Percentiles rank a stretch among this genome's conserved stretches.
These are phyloP conservation scores for Delphinus delphis DNA, from an alignment of 2,113 vertebrate genomes.

Conservation along the genomic window DNA sequence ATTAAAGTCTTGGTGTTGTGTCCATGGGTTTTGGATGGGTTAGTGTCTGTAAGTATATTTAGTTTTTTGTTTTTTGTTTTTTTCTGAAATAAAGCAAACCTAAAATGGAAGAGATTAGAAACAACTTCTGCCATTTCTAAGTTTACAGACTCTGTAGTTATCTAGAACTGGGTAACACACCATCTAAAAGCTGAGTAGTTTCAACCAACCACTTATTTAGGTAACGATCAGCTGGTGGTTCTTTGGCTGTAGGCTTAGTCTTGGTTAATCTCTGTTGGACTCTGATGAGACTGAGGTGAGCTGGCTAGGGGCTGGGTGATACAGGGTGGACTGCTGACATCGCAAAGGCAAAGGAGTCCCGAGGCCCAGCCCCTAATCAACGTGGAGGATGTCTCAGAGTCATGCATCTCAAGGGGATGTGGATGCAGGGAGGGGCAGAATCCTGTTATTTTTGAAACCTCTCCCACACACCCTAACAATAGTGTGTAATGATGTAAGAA, in stretches of 20 bases:
- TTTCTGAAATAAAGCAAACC: background rate
- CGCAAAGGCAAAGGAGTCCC: background rate
- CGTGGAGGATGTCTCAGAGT: background rate
- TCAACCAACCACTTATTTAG: background rate
- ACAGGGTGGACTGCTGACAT: background rate
- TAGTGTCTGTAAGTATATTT: background rate
- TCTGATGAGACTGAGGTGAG: background rate
- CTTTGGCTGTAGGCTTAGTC: background rate
- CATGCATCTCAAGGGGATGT: rapidly evolving
- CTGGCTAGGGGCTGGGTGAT: background rate
- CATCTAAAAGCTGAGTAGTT: background rate
- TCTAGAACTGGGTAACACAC: background rate
- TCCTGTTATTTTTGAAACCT: background rate
- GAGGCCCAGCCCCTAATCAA: background rate
- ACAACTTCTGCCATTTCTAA: background rate
- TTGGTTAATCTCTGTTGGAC: background rate
- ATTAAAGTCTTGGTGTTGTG: background rate
- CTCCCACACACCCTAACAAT: background rate
- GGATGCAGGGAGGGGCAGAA: too few relatives aligned
- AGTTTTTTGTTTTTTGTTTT: background rate
- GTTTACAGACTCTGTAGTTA: background rate
- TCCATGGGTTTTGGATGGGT: background rate
- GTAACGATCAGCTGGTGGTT: background rate
- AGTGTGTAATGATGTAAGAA: background rate
- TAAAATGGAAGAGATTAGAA: background rate